These are phyloP conservation scores for Ambastaia sidthimunki DNA, from an alignment of 2,797 vertebrate species.

Conservation along the genomic window DNA sequence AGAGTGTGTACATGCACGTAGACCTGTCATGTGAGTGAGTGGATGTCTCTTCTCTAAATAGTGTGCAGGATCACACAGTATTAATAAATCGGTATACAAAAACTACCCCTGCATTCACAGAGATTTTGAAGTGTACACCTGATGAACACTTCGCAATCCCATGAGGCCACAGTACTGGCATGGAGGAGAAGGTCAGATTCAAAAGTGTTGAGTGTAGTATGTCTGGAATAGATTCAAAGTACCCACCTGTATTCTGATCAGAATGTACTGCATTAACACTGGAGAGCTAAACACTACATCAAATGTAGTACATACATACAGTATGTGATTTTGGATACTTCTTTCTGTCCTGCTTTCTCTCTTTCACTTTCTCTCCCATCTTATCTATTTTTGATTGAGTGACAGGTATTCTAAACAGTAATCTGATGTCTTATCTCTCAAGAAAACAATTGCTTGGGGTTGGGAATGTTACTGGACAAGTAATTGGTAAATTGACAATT, in stretches of 20 bases:
- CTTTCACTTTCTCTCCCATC: no score
- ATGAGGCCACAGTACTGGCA: not conserved
- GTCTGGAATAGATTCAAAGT: not conserved
- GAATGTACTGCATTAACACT: not conserved
- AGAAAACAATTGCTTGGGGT: not conserved
- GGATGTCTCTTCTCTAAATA: not conserved
- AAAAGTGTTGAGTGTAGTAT: not conserved
- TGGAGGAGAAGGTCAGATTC: not conserved
- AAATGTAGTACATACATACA: no score
- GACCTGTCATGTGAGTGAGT: conserved; percentile 9
- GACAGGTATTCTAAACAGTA: not conserved
- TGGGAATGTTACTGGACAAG: conserved; percentile 2
- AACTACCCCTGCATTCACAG: not conserved
- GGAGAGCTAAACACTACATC: no score
- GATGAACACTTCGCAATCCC: not conserved
- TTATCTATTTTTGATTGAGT: not conserved
- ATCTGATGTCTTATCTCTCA: not conserved
- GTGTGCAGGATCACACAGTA: not conserved
- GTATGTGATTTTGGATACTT: no score
- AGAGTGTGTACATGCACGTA: conserved; percentile 47
- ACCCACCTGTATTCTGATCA: not conserved
- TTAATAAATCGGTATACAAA: not conserved
- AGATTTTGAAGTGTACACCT: not conserved
- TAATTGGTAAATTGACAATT: not conserved
- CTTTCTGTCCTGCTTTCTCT: no score